Base-by-base conservation (phyloP, 2,113 vertebrate genomes). In the Strix aluco region DNA sequence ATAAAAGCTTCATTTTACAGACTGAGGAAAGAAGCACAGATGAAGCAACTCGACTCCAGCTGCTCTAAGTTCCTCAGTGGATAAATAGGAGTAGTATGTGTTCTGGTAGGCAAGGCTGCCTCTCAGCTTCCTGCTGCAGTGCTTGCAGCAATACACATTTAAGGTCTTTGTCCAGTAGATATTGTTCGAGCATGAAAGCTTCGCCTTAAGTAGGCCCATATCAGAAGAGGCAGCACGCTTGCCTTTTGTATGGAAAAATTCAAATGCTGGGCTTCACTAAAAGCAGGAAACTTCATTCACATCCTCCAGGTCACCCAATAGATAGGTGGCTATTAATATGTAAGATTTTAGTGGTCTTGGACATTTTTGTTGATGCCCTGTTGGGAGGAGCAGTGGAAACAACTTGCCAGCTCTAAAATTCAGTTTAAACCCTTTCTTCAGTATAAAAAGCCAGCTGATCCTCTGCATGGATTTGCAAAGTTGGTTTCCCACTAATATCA, bases 11-110 rank as follows among this genome's bases (percentile, higher is more conserved):
- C 40, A 15, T 92, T 96, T 94, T 92, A 69, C 63, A 67, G 46
- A 6, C 72, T 42, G 65, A 86, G 80, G 83, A 93, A 83, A 71
- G 19, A 54, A 86, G 80, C 77, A 44, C 34, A 88, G 80, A 59
- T 81, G 86, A 96, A 94, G 81, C 81, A 90, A 54, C 93, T 92
- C 4, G 4, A 91, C 38, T 91, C 80, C 80, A 94, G 92, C 93
- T 96, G 92, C 86, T 95, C 47, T 19, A 23, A 87, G 90, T 85
- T 83, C 54, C 83, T 86, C 58, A 34, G 3, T 71, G 62, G 59
- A 71, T 95, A 86, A 92, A 86, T n/a, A 81, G 46, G n/a, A 86
- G 63, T 26, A 74, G 75, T 87, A 14, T 90, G 94, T 96, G 70
- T 87, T 92, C 58, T 91, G 40, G 78, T 58, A 81, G 67, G 59